Percentiles rank a stretch among this genome's conserved stretches.
Evolutionary conservation across 2,797 vertebrate species (phyloP).

Genomic region (Cichlasoma orientale): DNA sequence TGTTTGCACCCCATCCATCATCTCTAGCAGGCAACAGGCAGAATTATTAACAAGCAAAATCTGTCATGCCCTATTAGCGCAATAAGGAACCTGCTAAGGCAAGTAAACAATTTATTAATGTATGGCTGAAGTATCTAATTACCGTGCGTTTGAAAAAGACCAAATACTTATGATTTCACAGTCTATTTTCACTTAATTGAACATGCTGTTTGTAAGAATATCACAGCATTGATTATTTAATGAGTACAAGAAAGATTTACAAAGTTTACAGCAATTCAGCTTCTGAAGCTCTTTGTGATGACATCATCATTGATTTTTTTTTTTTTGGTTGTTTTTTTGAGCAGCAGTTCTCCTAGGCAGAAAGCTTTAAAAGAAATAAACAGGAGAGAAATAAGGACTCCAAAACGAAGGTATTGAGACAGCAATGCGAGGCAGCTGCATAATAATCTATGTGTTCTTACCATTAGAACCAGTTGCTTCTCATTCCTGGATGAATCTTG

Average conservation of each 20-base stretch:
- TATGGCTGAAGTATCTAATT: conserved; percentile 76
- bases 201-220: conserved; percentile 57
- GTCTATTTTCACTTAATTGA: conserved; percentile 76
- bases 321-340: neutral
- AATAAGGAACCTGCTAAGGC: conserved; percentile 79
- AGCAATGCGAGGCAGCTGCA: neutral
- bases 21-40: conserved; percentile 80
- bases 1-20: conserved; percentile 82
- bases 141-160: conserved; percentile 62
- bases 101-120: conserved; percentile 80
- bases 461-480: neutral
- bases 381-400: neutral
- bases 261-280: conserved; percentile 46
- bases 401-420: neutral
- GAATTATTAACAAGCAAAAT: conserved; percentile 82
- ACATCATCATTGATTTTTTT: conserved; percentile 25
- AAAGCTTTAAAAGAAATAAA: neutral
- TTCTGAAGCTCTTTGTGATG: conserved; percentile 26
- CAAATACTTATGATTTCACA: conserved; percentile 75
- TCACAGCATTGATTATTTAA: conserved; percentile 56
- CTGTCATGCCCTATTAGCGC: conserved; percentile 79
- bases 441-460: neutral
- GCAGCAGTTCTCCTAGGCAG: neutral
- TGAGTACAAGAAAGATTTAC: conserved; percentile 14
- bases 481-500: neutral